Percentiles rank a stretch among this genome's conserved stretches.
Conservation (phyloP, 2,797 vertebrate genomes). For the Pseudopleuronectes americanus region DNA sequence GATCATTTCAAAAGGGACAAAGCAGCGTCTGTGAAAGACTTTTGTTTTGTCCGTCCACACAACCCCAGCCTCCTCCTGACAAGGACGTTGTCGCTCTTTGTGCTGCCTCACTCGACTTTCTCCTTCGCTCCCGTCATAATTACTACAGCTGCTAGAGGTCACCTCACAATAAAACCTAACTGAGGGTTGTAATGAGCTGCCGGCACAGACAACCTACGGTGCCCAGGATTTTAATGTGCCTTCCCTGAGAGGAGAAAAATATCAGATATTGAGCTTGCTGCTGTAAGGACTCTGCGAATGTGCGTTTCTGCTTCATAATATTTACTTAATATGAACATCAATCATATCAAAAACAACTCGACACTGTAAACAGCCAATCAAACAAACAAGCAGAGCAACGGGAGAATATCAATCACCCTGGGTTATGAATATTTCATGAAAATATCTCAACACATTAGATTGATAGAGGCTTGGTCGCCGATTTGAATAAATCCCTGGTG, state of each 20-base stretch:
- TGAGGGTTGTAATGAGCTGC: neutral
- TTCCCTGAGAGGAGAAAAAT: conserved; percentile 18
- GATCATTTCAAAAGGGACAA: too few relatives aligned
- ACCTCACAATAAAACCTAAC: neutral
- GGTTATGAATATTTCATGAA: conserved; percentile 67
- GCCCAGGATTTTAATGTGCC: neutral
- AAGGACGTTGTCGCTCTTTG: neutral
- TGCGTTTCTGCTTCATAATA: conserved; percentile 22
- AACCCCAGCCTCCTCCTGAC: neutral
- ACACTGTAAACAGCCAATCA: conserved; percentile 52
- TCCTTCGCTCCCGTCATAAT: neutral
- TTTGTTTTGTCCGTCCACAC: too few relatives aligned
- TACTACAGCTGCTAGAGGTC: conserved; percentile 2
- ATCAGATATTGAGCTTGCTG: conserved; percentile 10
- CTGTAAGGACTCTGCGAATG: conserved; percentile 4
- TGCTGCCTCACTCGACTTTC: neutral
- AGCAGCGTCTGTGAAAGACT: neutral
- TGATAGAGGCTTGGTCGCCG: conserved; percentile 55
- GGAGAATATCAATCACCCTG: conserved; percentile 59
- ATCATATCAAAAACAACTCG: conserved; percentile 43
- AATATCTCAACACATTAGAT: conserved; percentile 53
- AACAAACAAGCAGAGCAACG: conserved; percentile 36
- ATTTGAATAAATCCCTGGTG: conserved; percentile 66
- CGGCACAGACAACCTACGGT: neutral
- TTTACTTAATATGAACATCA: conserved; percentile 48